phyloP scores from a whole-genome alignment of 2,888 invertebrate genomes.

The Catocala nupta region DNA sequence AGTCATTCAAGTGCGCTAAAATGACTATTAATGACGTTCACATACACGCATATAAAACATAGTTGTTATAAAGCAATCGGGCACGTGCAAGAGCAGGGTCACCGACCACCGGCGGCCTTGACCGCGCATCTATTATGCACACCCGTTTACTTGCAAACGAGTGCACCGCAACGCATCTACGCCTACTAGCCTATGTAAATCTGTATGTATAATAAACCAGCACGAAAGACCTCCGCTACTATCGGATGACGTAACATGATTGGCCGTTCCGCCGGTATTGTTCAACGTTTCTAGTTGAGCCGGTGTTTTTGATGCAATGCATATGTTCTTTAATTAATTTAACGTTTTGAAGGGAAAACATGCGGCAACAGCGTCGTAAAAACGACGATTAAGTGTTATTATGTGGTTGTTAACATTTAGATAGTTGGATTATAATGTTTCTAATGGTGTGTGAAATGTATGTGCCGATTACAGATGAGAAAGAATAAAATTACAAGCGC shows the following conservation, averaged over 20 bases:
- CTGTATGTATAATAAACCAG: conserved; percentile 53
- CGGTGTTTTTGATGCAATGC: conserved; percentile 46
- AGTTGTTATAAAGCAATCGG: conserved; percentile 74
- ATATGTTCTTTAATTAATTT: conserved; percentile 51
- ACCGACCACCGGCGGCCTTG: conserved; percentile 78
- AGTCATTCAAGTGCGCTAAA: conserved; percentile 49
- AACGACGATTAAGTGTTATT: conserved; percentile 38
- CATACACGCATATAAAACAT: conserved; percentile 49
- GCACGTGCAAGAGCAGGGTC: conserved; percentile 77
- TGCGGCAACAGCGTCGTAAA: conserved; percentile 44
- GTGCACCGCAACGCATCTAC: conserved; percentile 78
- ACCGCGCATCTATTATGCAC: conserved; percentile 85
- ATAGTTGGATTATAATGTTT: conserved; percentile 9
- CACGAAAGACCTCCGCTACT: conserved; percentile 51
- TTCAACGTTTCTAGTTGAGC: conserved; percentile 46
- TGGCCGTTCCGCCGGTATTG: conserved; percentile 45
- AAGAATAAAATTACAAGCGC: background rate
- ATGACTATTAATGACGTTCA: conserved; percentile 58
- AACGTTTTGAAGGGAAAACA: conserved; percentile 42
- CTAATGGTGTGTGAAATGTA: conserved; percentile 7
- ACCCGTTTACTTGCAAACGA: conserved; percentile 83
- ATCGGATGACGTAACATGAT: conserved; percentile 52
- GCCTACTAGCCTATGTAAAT: conserved; percentile 61
- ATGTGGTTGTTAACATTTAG: conserved; percentile 13
- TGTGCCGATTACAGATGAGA: background rate